Base-by-base conservation (phyloP, 2,797 vertebrate species). In the Phataginus tricuspis region DNA sequence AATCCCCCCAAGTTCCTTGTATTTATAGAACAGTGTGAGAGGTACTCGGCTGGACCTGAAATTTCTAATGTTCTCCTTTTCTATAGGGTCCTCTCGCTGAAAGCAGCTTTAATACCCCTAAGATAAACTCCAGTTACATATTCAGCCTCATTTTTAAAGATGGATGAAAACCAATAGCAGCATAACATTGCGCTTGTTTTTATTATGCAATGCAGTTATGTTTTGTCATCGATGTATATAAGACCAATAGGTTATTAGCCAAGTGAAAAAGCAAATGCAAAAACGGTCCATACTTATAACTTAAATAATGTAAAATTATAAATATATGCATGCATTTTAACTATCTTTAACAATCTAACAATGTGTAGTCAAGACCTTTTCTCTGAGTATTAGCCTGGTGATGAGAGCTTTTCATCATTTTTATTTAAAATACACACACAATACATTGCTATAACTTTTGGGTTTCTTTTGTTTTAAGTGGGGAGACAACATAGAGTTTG, bases 231-330 rank as follows among this genome's bases (percentile, higher is more conserved):
- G 45, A 23, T 45, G 8, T 7, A 78, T 55, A 49, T 82, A 49
- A 87, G 34, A 61, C 21, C 10, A 51, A 64, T 25, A 55, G 8
- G 57, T 95, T 71, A 90, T 71, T 69, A 63, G n/a, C n/a, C 66
- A 63, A 63, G 2, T 39, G 31, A 45, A 74, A 63, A 79, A 82
- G 63, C 31, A 49, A 49, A 3, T 63, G 19, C 19, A 49, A 86
- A 63, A 91, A 64, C 34, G 34, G 74, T 15, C 16, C 23, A 34
- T 53, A 13, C 3, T 42, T 31, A 63, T 11, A 45, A 79, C 4
- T 87, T 69, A 90, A 95, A 34, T 78, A 55, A 77, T 63, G 77
- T 79, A 39, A 82, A 89, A 61, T 91, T 75, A 74, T 18, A 61
- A 91, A 68, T 29, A 4, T 7, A 31, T 1, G 11, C 45, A 37